Percentiles rank a stretch among this genome's conserved stretches.
phyloP scores from a whole-genome alignment of 2,888 invertebrate species.

The Cheilosia vernalis region DNA sequence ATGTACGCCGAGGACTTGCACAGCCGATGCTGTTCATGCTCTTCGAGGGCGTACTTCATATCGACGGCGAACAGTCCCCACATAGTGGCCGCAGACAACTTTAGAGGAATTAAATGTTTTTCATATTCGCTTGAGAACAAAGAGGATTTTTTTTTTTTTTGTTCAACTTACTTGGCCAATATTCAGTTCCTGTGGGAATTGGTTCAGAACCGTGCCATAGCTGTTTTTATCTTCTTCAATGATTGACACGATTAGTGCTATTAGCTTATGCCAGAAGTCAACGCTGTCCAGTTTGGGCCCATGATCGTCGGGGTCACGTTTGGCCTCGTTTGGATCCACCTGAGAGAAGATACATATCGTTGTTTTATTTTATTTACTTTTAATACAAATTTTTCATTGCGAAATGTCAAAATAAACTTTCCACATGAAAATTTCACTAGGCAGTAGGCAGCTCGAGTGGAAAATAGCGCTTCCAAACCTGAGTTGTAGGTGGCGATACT shows the following conservation, averaged over 20 bases:
- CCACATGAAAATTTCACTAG: too few species aligned
- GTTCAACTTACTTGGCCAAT: slow-evolving; percentile 92
- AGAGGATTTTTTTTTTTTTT: not conserved
- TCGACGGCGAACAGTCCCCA: slow-evolving; percentile 98
- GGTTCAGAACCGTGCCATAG: slow-evolving; percentile 98
- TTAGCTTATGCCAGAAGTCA: slow-evolving; percentile 99
- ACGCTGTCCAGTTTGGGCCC: slow-evolving; percentile 94
- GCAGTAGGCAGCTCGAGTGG: too few species aligned
- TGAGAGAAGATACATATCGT: slow-evolving; percentile 79
- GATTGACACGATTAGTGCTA: slow-evolving; percentile 98
- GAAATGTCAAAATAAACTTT: too few species aligned
- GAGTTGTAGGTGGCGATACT: too few species aligned
- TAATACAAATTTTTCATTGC: too few species aligned
- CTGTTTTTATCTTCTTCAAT: slow-evolving; percentile 99
- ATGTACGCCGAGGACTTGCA: slow-evolving; percentile 99
- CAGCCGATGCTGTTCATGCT: slow-evolving; percentile 96
- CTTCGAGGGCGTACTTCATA: slow-evolving; percentile 98
- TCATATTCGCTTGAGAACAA: not conserved
- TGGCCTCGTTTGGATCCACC: slow-evolving; percentile 95
- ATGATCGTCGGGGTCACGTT: slow-evolving; percentile 93
- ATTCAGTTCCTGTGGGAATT: slow-evolving; percentile 99
- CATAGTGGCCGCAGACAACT: slow-evolving; percentile 98
- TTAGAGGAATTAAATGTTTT: slow-evolving; percentile 75
- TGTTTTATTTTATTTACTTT: too few species aligned
- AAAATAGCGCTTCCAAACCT: too few species aligned